Base-by-base conservation (phyloP, 2,113 vertebrate species). In the Calidris pugnax region DNA sequence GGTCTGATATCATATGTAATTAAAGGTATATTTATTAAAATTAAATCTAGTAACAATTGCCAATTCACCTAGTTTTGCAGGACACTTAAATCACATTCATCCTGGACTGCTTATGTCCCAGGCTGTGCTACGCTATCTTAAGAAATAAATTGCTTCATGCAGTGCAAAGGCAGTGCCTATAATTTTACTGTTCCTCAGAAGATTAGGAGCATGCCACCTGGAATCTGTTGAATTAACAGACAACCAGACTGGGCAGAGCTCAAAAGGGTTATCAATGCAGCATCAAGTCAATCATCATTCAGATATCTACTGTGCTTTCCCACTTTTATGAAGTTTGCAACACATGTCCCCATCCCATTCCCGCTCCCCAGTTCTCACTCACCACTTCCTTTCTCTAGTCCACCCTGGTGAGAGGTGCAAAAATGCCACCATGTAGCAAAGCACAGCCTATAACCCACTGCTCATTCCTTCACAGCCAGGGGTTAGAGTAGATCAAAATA, bases 401-500 rank as follows among this genome's bases (percentile, higher is more conserved):
- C 82, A 87, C 72, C 63, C 71, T 95, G 72, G 86, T 48, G 39
- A 84, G 62, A 45, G 41, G 6, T 94, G 74, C 45, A 93, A 66
- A 92, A 91, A 41, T 90, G 85, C 57, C 79, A 94, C 63, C 72
- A 50, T 11, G 17, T 91, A 91, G 80, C 32, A 90, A 86, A 63
- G 39, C 80, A 87, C 23, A 96, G 26, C 59, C 71, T 85, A 72
- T 39, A 79, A 45, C n/a, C 89, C 87, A 93, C 66, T 90, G 69
- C 74, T 95, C 73, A 63, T 64, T 97, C 90, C 84, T 85, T 87
- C 95, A 96, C 39, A 95, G 93, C 12, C 85, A 95, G 92, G 97
- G 95, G 89, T 96, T 95, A 97, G 71, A 93, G 63, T 79, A 97
- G 83, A 96, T 95, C 85, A 97, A 94, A 97, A 96, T 60, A 94